These are phyloP conservation scores for Spilarctia lutea DNA, from an alignment of 2,888 invertebrate genomes.

Conservation along the genomic window DNA sequence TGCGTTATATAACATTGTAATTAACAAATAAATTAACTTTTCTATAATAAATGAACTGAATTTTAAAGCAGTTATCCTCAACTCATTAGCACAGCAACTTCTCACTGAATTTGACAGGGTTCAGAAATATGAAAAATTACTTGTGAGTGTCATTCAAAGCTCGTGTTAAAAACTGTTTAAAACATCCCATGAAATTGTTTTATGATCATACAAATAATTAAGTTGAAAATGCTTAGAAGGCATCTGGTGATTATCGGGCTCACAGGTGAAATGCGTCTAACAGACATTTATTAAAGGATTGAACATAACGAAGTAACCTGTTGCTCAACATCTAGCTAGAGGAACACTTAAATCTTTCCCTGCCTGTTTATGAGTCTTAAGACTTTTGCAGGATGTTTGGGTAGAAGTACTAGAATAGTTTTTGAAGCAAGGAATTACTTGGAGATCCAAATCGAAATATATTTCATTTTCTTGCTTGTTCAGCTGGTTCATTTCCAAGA, in stretches of 20 bases:
- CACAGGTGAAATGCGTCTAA: neutral
- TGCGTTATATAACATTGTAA: too few relatives aligned
- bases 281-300: neutral
- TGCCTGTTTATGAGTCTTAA: too few relatives aligned
- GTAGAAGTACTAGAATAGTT: too few relatives aligned
- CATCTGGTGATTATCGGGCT: neutral
- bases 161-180: neutral
- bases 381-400: too few relatives aligned
- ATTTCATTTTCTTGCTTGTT: neutral
- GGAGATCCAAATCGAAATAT: neutral
- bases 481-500: neutral
- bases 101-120: neutral
- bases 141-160: neutral
- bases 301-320: neutral
- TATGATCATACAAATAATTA: neutral
- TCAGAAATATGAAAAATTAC: neutral
- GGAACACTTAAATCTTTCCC: too few relatives aligned
- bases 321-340: neutral
- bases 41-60: too few relatives aligned
- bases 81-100: too few relatives aligned
- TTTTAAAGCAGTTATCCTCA: too few relatives aligned
- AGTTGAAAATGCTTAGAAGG: neutral
- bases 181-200: neutral
- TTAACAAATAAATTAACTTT: too few relatives aligned
- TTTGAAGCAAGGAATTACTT: too few relatives aligned